These are phyloP conservation scores for Malthinus flaveolus DNA, from an alignment of 2,888 invertebrate species.

Conservation along the genomic window DNA sequence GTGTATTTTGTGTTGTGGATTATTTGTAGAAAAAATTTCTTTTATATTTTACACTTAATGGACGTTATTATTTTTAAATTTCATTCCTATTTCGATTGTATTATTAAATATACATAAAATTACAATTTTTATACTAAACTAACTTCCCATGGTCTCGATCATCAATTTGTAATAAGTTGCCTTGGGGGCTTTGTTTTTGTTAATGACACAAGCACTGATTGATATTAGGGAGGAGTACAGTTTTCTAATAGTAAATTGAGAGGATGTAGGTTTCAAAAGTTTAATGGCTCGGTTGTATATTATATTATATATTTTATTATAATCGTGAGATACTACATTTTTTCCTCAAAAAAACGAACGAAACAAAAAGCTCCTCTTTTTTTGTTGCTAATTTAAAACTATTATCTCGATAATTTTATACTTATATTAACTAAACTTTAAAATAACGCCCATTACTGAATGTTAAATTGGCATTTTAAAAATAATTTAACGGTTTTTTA, in stretches of 20 bases:
- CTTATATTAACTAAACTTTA: neutral
- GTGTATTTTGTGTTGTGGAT: too few relatives aligned
- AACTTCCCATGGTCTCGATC: constrained; percentile 38
- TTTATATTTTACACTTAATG: too few relatives aligned
- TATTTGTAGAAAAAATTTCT: too few relatives aligned
- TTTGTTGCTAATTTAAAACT: constrained; percentile 4
- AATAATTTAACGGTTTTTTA: constrained; percentile 28
- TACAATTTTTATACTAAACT: constrained; percentile 33
- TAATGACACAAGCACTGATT: constrained; percentile 51
- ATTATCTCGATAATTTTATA: constrained; percentile 1
- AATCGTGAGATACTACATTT: constrained; percentile 5
- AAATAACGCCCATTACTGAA: too few relatives aligned
- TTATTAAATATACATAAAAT: neutral
- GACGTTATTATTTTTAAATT: neutral
- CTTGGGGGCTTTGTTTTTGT: constrained; percentile 50
- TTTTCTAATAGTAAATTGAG: constrained; percentile 51
- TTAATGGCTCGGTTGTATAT: constrained; percentile 17
- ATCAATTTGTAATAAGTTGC: constrained; percentile 46
- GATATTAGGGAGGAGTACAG: constrained; percentile 49
- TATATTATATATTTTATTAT: neutral
- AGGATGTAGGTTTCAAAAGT: constrained; percentile 39
- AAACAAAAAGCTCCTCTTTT: neutral
- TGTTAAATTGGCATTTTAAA: too few relatives aligned
- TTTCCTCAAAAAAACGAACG: neutral
- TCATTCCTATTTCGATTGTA: neutral